Evolutionary conservation across 2,888 invertebrate genomes (phyloP).

Genomic region (Stenichneumon culpator): DNA sequence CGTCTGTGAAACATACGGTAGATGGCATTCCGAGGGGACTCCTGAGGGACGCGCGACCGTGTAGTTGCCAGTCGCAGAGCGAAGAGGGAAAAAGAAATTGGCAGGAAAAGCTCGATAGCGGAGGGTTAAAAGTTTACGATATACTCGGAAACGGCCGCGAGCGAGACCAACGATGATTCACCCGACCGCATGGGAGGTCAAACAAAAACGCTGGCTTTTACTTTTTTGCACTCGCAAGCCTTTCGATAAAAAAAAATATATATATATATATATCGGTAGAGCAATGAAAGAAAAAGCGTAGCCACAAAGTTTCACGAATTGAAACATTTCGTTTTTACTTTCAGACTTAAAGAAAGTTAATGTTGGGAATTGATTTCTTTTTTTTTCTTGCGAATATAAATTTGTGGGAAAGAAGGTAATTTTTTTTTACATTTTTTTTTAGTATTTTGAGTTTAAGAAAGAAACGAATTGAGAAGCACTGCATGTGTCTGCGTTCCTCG

Average conservation of each 20-base stretch:
- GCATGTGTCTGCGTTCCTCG: not conserved
- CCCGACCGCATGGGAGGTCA: slow-evolving; percentile 40
- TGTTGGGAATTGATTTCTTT: too few relatives aligned
- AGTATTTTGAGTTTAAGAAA: not conserved
- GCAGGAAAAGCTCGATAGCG: slow-evolving; percentile 35
- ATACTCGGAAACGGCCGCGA: slow-evolving; percentile 19
- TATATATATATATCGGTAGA: too few relatives aligned
- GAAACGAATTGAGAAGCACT: slow-evolving; percentile 48
- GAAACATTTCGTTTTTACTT: too few relatives aligned
- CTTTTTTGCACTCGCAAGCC: not conserved
- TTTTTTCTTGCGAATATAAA: not conserved
- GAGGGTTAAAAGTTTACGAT: slow-evolving; percentile 57
- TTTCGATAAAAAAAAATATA: slow-evolving; percentile 9
- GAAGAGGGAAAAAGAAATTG: not conserved
- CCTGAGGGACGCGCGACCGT: not conserved
- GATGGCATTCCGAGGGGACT: not conserved
- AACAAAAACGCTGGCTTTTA: slow-evolving; percentile 20
- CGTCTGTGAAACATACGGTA: not conserved
- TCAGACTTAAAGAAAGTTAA: too few relatives aligned
- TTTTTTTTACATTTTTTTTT: not conserved
- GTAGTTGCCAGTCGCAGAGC: not conserved
- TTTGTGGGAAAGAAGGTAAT: not conserved
- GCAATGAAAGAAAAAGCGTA: too few relatives aligned
- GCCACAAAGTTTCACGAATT: too few relatives aligned
- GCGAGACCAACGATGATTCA: slow-evolving; percentile 26